These are phyloP conservation scores for Actinostola sp. DNA, from an alignment of 92 coral and sea anemone species.

Conservation along the genomic window DNA sequence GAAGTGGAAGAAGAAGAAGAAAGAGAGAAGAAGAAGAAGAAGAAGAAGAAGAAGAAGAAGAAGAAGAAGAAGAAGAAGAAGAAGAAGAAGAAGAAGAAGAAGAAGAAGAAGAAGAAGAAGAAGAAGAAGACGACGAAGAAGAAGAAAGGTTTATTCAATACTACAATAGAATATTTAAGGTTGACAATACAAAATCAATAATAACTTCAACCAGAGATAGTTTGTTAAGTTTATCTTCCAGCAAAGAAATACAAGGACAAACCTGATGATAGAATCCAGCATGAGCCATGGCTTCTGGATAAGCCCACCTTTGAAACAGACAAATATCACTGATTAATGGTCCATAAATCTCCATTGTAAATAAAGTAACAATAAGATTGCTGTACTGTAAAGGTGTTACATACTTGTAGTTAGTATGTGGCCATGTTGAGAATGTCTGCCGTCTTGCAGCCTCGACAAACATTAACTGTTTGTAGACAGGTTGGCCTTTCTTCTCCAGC, in stretches of 20 bases:
- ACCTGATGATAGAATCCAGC: slow-evolving; percentile 99
- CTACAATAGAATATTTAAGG: too few species aligned
- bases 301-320: slow-evolving; percentile 78
- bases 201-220: too few species aligned
- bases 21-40: too few species aligned
- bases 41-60: too few species aligned
- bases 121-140: too few species aligned
- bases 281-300: slow-evolving; percentile 99
- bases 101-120: too few species aligned
- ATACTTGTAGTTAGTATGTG: slow-evolving; percentile 92
- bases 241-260: neutral
- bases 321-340: neutral
- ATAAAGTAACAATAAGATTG: neutral
- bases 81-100: too few species aligned
- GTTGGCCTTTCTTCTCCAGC: slow-evolving; percentile 62
- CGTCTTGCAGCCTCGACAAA: slow-evolving; percentile 89
- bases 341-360: neutral
- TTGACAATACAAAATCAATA: too few species aligned
- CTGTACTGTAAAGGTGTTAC: neutral
- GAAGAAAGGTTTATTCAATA: too few species aligned
- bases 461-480: slow-evolving; percentile 70
- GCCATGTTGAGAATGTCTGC: slow-evolving; percentile 94
- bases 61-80: too few species aligned
- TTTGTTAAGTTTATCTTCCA: too few species aligned
- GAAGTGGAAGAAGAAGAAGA: too few species aligned